phyloP scores from a whole-genome alignment of 2,113 vertebrate species.

The Fregata magnificens region DNA sequence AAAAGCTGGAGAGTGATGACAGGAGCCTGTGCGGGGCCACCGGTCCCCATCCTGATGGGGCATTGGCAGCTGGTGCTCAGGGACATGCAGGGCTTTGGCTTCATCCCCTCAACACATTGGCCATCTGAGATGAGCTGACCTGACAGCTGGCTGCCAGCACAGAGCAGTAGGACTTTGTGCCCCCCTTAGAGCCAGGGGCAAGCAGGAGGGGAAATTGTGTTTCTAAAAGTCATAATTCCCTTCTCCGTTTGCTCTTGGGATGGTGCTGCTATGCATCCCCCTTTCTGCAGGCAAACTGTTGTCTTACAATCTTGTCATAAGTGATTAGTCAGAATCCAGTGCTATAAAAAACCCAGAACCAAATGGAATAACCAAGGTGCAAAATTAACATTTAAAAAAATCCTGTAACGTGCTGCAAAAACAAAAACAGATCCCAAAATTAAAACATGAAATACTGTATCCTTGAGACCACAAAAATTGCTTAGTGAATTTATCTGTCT shows the following conservation, averaged over 20 bases:
- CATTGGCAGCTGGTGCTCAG: neutral
- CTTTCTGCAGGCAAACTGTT: slow-evolving; percentile 42
- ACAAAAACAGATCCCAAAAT: neutral
- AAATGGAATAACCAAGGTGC: slow-evolving; percentile 15
- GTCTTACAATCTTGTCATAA: slow-evolving; percentile 43
- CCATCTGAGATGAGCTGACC: slow-evolving; percentile 24
- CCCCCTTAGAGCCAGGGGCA: neutral
- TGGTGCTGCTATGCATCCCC: neutral
- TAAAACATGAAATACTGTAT: neutral
- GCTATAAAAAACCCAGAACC: neutral
- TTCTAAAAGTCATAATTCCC: slow-evolving; percentile 30
- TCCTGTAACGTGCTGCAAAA: neutral
- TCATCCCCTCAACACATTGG: neutral
- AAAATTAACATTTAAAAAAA: slow-evolving; percentile 9
- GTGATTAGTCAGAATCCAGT: slow-evolving; percentile 34
- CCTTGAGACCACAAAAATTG: neutral
- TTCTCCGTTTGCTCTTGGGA: neutral
- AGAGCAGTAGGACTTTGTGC: neutral
- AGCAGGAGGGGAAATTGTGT: neutral
- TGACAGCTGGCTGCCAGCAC: slow-evolving; percentile 42
- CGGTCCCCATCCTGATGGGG: neutral
- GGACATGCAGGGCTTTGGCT: slow-evolving; percentile 12
- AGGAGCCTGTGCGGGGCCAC: neutral
- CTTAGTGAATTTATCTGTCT: neutral
- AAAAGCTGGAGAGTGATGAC: neutral